Evolutionary conservation across 1,140 invertebrate genomes (phyloP), one percentile per base, ranked within the genome.

Genomic region (Eumaeus atala): DNA sequence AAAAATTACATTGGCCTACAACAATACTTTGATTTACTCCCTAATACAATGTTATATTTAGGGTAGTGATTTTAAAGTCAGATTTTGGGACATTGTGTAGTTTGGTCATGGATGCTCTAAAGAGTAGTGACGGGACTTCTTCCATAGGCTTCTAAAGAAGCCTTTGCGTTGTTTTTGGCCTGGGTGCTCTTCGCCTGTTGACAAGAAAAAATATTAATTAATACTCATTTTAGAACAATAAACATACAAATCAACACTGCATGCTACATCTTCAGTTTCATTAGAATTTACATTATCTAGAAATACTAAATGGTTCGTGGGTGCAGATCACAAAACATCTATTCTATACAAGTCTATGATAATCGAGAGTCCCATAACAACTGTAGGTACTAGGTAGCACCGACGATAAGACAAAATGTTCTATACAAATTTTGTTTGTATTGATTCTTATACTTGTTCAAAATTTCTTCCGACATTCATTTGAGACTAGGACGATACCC

Each of bases 91-190:
- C 36, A 34, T 62, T 21, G 58, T 51, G 58, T 65, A 62, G 47
- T 64, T 28, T 62, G 58, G 71, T 89, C 84, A 89, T 62, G 87
- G 87, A 67, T 95, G 93, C 80, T 95, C 94, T 79, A 95, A 84
- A 18, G 93, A 95, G 77, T 94, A 93, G 72, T 94, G 93, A 51
- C 93, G 91, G 51, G 93, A 94, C 56, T 92, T 90, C 80, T 95
- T 95, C 93, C 93, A 95, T 58, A 95, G 91, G 74, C 89, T 93
- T 85, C 93, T 93, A 87, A 95, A 95, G 73, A 95, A 94, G 50
- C 93, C 92, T 79, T 93, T 93, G 77, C 94, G 94, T 81, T 95
- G 94, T 54, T 93, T 92, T 62, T 89, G 90, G 65, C 85, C 91
- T 80, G 70, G 84, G 74, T 76, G 88, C 51, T 93, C 91, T 59